Conservation (phyloP, 1,140 invertebrate species). For the Procambarus virginalis region DNA sequence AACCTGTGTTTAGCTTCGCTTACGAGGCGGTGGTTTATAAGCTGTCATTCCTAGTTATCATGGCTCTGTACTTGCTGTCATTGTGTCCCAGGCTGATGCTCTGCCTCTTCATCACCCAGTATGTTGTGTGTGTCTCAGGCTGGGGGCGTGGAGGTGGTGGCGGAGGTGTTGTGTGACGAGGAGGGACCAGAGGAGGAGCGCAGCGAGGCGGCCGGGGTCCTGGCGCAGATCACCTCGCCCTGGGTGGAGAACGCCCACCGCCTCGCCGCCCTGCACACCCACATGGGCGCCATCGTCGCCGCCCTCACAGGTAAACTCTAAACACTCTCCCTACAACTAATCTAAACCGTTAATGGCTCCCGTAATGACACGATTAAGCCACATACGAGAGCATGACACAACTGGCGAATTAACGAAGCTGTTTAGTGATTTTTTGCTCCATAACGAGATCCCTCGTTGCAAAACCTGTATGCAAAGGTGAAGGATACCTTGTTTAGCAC, state of each 20-base stretch:
- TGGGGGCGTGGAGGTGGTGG: conserved; percentile 77
- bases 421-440: too few relatives aligned
- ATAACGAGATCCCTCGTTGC: too few relatives aligned
- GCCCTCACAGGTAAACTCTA: conserved; percentile 77
- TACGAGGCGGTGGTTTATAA: too few relatives aligned
- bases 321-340: conserved; percentile 21
- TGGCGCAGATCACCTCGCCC: conserved; percentile 91
- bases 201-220: conserved; percentile 86
- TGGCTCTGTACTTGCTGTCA: too few relatives aligned
- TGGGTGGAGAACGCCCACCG: conserved; percentile 85
- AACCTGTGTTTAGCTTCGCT: too few relatives aligned
- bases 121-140: conserved; percentile 74
- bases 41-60: too few relatives aligned
- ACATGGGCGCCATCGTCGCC: conserved; percentile 78
- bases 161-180: conserved; percentile 85
- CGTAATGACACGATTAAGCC: neutral
- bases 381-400: too few relatives aligned
- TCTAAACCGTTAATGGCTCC: neutral
- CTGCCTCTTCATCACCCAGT: too few relatives aligned
- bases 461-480: too few relatives aligned
- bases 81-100: too few relatives aligned
- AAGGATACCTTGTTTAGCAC: too few relatives aligned
- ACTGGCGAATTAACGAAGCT: too few relatives aligned
- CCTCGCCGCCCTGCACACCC: conserved; percentile 78
- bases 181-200: conserved; percentile 82